A percentile compares a stretch with the other conserved stretches of the same genome.
phyloP scores from a whole-genome alignment of 2,888 invertebrate genomes.

The Ceriagrion tenellum region DNA sequence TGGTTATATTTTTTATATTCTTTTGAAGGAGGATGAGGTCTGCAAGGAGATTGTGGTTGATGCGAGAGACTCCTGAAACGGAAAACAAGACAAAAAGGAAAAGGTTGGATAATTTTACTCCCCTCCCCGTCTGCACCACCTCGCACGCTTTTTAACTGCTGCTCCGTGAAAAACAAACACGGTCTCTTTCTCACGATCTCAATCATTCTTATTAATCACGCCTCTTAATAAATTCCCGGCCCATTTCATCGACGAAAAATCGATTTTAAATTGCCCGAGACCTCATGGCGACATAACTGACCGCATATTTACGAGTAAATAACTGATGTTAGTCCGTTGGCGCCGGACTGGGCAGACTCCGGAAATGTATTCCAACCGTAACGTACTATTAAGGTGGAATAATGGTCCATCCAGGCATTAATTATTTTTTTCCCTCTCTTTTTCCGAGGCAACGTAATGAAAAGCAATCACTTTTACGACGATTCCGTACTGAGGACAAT shows the following conservation, averaged over 20 bases:
- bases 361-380: constrained; percentile 33
- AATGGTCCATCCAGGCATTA: constrained; percentile 11
- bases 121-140: neutral
- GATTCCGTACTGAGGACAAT: neutral
- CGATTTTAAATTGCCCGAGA: constrained; percentile 54
- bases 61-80: neutral
- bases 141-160: neutral
- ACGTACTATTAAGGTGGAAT: constrained; percentile 20
- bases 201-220: constrained; percentile 31
- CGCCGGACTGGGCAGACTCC: neutral
- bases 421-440: neutral
- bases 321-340: constrained; percentile 48
- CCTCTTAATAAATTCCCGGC: constrained; percentile 28
- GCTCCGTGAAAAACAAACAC: constrained; percentile 53
- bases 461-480: constrained; percentile 28
- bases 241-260: constrained; percentile 56
- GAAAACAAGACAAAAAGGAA: neutral
- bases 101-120: neutral
- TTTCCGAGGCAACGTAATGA: neutral
- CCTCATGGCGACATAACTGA: neutral
- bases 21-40: neutral
- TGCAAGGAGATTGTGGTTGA: neutral
- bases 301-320: constrained; percentile 19
- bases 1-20: neutral
- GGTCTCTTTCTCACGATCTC: neutral